These are phyloP conservation scores for Griposia aprilina DNA, from an alignment of 2,888 invertebrate species.

Conservation along the genomic window DNA sequence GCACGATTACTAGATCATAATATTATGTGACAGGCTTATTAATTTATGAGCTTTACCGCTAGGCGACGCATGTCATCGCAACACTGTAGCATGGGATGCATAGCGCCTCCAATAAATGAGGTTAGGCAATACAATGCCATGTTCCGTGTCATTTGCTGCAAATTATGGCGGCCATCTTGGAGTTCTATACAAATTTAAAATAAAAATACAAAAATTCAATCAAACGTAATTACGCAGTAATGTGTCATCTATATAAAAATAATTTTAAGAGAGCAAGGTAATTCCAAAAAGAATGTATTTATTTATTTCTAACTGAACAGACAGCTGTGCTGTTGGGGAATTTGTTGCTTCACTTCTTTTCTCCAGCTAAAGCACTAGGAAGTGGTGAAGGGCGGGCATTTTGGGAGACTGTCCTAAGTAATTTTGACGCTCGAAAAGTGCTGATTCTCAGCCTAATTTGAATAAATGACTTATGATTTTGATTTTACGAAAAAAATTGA, in stretches of 20 bases:
- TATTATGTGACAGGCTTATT: conserved; percentile 42
- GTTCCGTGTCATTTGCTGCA: neutral
- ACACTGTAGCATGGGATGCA: conserved; percentile 1
- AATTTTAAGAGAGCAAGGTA: neutral
- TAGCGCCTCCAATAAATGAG: neutral
- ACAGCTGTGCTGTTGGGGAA: no score
- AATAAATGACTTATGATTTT: no score
- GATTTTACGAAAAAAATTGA: no score
- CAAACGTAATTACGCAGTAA: neutral
- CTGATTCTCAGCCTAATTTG: no score
- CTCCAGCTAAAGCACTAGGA: no score
- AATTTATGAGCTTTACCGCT: conserved; percentile 37
- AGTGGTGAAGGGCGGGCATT: no score
- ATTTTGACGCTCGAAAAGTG: no score
- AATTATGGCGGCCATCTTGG: neutral
- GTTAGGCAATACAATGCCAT: neutral
- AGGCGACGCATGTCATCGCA: conserved; percentile 14
- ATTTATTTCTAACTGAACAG: no score
- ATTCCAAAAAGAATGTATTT: neutral
- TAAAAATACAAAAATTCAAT: neutral
- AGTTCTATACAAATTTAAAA: neutral
- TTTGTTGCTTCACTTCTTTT: no score
- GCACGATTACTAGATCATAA: conserved; percentile 48
- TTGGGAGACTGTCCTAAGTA: no score
- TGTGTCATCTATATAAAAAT: neutral